Evolutionary conservation across 1,140 invertebrate species (phyloP), one percentile per base, ranked within the genome.

Genomic region (Aphelenchoides fujianensis): DNA sequence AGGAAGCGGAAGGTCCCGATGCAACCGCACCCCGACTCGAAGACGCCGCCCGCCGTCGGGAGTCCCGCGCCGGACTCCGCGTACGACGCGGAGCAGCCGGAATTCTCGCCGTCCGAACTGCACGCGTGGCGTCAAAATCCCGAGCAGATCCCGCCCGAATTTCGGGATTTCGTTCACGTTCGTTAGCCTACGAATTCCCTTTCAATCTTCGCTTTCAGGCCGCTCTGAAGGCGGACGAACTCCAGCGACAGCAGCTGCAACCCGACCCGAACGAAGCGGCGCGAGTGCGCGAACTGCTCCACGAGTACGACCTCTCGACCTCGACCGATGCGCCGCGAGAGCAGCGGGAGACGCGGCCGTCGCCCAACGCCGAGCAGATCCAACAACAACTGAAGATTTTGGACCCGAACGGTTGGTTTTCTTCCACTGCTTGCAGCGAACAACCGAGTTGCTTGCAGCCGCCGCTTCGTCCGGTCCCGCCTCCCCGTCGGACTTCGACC

Each of bases 251-350:
- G n/a, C n/a, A n/a, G 23, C 41, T 2, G 2, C n/a, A 61, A 30
- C 59, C 31, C 12, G 69, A 71, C 7, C 27, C 69, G 2, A 36
- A 30, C 1, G 72, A 75, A 67, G 72, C 73, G 23, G 70, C 67
- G 28, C 54, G 76, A 52, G 52, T 73, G 30, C 27, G 37, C 2
- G 72, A 68, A 53, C 70, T 73, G 27, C 64, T 74, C 48, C 74
- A 74, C 23, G 72, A 74, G 30, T 74, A 74, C 36, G 72, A 74
- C 31, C 23, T 73, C 30, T 27, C 61, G 5, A 59, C 55, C 7
- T 59, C 55, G 5, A 59, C 19, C 5, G 55, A 59, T 7, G 19
- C 55, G 7, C 23, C 55, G 55, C 63, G 63, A 32, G 63, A 66
- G 23, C 27, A 66, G n/a, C 61, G 67, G 16, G 67, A 69, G 5